These are phyloP conservation scores for Gnathonemus echidnorhynchus DNA, from an alignment of 2,113 vertebrate species.

Conservation along the genomic window DNA sequence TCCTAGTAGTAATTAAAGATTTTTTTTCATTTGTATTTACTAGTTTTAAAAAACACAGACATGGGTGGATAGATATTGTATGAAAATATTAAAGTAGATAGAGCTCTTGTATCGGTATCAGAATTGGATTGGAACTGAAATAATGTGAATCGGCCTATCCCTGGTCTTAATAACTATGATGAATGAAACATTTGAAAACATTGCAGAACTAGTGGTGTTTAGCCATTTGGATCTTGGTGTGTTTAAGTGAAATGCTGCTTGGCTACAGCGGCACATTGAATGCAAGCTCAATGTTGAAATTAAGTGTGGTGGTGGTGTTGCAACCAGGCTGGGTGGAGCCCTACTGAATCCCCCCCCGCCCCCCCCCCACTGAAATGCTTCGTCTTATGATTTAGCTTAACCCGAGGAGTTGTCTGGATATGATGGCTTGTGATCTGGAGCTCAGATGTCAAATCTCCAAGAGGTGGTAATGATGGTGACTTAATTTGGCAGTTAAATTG, in stretches of 20 bases:
- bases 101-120: too few relatives aligned
- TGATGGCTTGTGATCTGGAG: not conserved
- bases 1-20: too few relatives aligned
- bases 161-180: not conserved
- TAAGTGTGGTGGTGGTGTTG: not conserved
- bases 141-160: too few relatives aligned
- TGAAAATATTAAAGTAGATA: too few relatives aligned
- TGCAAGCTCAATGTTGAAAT: not conserved
- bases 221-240: not conserved
- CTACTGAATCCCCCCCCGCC: not conserved
- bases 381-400: not conserved
- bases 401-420: not conserved
- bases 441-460: not conserved
- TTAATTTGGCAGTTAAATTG: not conserved
- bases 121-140: too few relatives aligned
- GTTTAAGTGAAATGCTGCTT: not conserved
- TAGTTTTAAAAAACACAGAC: too few relatives aligned
- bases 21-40: too few relatives aligned
- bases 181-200: not conserved
- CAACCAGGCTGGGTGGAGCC: too few relatives aligned
- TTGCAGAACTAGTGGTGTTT: not conserved
- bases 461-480: not conserved
- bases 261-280: not conserved
- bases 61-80: too few relatives aligned
- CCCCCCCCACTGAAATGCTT: not conserved